These are phyloP conservation scores for Pionites leucogaster DNA, from an alignment of 2,113 vertebrate species.

Conservation along the genomic window DNA sequence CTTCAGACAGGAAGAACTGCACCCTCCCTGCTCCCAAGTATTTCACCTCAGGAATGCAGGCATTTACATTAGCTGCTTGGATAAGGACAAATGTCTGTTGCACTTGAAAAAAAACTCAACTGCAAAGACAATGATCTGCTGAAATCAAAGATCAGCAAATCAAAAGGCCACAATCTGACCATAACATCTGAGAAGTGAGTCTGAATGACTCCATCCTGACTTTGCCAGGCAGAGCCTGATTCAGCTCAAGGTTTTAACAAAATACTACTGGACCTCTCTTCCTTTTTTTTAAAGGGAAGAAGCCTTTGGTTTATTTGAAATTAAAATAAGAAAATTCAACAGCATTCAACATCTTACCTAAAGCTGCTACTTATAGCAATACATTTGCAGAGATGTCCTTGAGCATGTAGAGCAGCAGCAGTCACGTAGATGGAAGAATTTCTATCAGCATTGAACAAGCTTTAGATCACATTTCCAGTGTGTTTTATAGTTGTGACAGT, in stretches of 20 bases:
- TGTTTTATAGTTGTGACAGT: neutral
- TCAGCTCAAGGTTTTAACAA: neutral
- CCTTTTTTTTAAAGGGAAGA: neutral
- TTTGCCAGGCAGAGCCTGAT: neutral
- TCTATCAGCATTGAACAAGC: neutral
- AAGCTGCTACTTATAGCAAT: neutral
- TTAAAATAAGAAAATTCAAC: neutral
- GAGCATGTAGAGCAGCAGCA: neutral
- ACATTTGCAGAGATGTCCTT: neutral
- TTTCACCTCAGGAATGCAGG: neutral
- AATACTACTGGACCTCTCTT: neutral
- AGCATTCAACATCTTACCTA: neutral
- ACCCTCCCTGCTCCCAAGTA: neutral
- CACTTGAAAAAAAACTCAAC: neutral
- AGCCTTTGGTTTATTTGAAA: neutral
- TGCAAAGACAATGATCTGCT: neutral
- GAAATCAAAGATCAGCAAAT: constrained; percentile 11
- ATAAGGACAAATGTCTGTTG: neutral
- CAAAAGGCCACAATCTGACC: neutral
- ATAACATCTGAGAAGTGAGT: neutral
- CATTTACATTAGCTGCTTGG: neutral
- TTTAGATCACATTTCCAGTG: neutral
- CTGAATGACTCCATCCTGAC: neutral
- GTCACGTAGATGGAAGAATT: neutral
- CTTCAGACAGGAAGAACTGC: neutral